Base-by-base conservation (phyloP, 1,140 invertebrate genomes). In the Bemisia tabaci region DNA sequence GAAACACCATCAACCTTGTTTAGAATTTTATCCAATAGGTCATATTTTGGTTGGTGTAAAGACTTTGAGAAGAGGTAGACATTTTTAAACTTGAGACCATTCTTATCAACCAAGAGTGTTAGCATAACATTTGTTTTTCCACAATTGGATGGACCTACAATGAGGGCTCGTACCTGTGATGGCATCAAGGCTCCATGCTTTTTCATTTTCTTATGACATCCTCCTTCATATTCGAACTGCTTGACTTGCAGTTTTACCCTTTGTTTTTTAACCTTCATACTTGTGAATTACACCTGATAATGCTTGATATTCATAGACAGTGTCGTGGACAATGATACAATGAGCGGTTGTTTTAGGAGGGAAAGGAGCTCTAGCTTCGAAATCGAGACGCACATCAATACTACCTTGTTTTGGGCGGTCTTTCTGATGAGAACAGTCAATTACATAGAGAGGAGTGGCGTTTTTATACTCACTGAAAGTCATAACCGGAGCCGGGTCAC, bases 121-220 rank as follows among this genome's bases (percentile, higher is more conserved):
- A 76, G 26, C 61, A 77, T 70, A n/a, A 72, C 67, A 69, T 77
- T 78, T 2, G 75, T 78, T 73, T 78, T 78, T 9, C 76, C 77
- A 67, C 73, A 74, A 59, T 71, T 71, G n/a, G 71, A 74, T n/a
- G 73, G 70, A 27, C 73, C 76, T 1, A 65, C 60, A 63, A 78
- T 69, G 22, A 77, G 61, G 26, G 68, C 69, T 65, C 75, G 39
- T 60, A 75, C 68, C 21, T 22, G 71, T 59, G 70, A 68, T 11
- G 73, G 71, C 33, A 72, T 68, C 21, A 74, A 62, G 26, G 25
- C 2, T 21, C 71, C 68, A 65, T 73, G 71, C 61, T 59, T 69
- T 60, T 62, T 69, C n/a, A n/a, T n/a, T n/a, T n/a, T n/a, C n/a
- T n/a, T n/a, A n/a, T n/a, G n/a, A n/a, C n/a, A n/a, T n/a, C n/a